phyloP scores from a whole-genome alignment of 2,113 vertebrate species.

The Seriola rivoliana region DNA sequence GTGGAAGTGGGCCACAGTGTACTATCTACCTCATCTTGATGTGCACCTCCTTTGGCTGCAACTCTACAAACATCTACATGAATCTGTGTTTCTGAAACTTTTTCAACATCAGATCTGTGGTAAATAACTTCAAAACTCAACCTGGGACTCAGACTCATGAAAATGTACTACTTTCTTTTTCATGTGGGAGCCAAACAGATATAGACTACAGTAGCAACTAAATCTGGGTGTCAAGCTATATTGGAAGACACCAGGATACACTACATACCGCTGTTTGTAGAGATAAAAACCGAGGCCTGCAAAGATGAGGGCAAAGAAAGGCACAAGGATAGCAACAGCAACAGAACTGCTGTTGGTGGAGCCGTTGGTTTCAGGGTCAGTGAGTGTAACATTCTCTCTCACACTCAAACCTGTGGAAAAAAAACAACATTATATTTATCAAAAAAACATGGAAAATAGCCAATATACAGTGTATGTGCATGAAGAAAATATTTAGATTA shows the following conservation, averaged over 20 bases:
- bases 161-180: background rate
- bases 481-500: background rate
- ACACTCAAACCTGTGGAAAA: constrained; percentile 88
- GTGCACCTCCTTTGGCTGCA: constrained; percentile 41
- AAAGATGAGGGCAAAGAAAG: constrained; percentile 99
- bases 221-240: background rate
- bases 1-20: constrained; percentile 46
- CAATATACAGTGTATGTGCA: background rate
- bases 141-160: background rate
- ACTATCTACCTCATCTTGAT: constrained; percentile 25
- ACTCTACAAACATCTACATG: constrained; percentile 33
- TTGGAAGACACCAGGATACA: background rate
- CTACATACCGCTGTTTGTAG: constrained; percentile 95
- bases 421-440: background rate
- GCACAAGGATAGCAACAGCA: constrained; percentile 99
- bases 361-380: constrained; percentile 88
- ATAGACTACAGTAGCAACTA: background rate
- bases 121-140: constrained; percentile 25
- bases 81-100: constrained; percentile 36
- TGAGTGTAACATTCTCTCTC: constrained; percentile 89
- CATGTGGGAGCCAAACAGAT: constrained; percentile 10
- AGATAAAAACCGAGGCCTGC: constrained; percentile 99
- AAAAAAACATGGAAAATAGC: background rate
- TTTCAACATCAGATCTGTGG: constrained; percentile 1
- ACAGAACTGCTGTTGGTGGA: constrained; percentile 98